Conservation (phyloP, 2,888 invertebrate species). For the Perizoma affinitatum region DNA sequence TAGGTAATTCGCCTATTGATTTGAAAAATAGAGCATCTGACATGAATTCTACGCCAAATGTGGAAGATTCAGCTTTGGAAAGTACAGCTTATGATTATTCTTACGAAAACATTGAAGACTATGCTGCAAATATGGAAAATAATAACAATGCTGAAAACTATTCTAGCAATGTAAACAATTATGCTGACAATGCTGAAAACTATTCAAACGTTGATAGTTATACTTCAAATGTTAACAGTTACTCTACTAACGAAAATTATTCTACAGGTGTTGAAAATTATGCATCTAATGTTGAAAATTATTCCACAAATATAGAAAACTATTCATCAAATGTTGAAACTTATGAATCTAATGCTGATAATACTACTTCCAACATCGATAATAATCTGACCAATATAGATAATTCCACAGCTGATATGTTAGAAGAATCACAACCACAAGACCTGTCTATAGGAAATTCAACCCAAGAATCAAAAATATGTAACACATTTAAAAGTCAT, state of each 20-base stretch:
- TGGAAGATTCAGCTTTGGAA: slow-evolving; percentile 12
- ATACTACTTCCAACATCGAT: slow-evolving; percentile 17
- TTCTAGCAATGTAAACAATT: slow-evolving; percentile 22
- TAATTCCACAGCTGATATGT: slow-evolving; percentile 7
- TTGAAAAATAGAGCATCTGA: slow-evolving; percentile 12
- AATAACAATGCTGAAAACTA: slow-evolving; percentile 33
- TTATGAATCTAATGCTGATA: slow-evolving; percentile 49
- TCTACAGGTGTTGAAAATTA: slow-evolving; percentile 25
- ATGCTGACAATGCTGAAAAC: slow-evolving; percentile 15
- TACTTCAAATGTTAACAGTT: slow-evolving; percentile 39
- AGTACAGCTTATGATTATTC: slow-evolving; percentile 21
- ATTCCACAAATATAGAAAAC: slow-evolving; percentile 15
- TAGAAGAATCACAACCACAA: slow-evolving; percentile 24
- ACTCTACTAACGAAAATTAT: slow-evolving; percentile 42
- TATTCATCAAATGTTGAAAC: slow-evolving; percentile 45
- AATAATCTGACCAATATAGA: slow-evolving; percentile 13
- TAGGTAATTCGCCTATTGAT: slow-evolving; percentile 7
- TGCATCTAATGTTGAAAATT: slow-evolving; percentile 21
- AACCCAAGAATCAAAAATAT: slow-evolving; percentile 16
- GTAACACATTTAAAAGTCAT: slow-evolving; percentile 15
- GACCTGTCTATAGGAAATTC: slow-evolving; percentile 20
- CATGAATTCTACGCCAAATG: slow-evolving; percentile 6
- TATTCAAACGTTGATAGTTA: slow-evolving; percentile 36
- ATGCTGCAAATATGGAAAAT: slow-evolving; percentile 29
- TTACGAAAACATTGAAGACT: slow-evolving; percentile 46